Evolutionary conservation across 2,888 invertebrate species (phyloP), one percentile per base, ranked within the genome.

Genomic region (Aleiodes alternator): DNA sequence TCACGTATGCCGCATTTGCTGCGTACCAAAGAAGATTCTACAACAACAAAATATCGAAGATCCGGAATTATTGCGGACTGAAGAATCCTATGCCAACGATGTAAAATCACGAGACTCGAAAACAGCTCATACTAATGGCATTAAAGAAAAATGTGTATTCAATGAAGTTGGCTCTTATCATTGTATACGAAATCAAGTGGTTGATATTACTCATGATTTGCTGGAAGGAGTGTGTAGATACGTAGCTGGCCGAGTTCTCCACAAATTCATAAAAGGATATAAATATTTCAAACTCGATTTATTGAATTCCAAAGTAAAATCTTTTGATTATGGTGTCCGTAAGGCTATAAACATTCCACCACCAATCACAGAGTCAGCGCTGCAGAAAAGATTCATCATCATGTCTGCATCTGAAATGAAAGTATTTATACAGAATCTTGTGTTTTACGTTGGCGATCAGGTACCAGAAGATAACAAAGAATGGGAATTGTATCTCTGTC

Each of bases 131-230:
- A 56, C 53, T 23, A 11, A 71, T 51, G 79, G 78, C 14, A 34
- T 81, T n/a, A 7, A 59, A 12, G 73, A 78, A 51, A 38, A 56
- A 64, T 81, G 79, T 50, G 68, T 74, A 66, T 79, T 79, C 71
- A 76, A 80, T 50, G 23, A 69, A 23, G 66, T 79, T 5, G 48
- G 50, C 5, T 66, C 76, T 66, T 80, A 73, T 76, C 74, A 80
- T 14, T 68, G 69, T 5, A 70, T 23, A 1, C 11, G 53, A 50
- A 80, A 79, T 72, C 16, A 69, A 2, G 31, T 23, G 50, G 16
- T 79, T 8, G 79, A 81, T 53, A 43, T 59, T 5, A 79, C 72
- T 34, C 80, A 81, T 34, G 79, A 80, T 66, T 57, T 81, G 8
- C 43, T 69, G 34, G 76, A 79, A 73, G 79, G 77, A 1, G 43